Evolutionary conservation across 1,140 invertebrate genomes (phyloP), one percentile per base, ranked within the genome.

Genomic region (Apolygus lucorum): DNA sequence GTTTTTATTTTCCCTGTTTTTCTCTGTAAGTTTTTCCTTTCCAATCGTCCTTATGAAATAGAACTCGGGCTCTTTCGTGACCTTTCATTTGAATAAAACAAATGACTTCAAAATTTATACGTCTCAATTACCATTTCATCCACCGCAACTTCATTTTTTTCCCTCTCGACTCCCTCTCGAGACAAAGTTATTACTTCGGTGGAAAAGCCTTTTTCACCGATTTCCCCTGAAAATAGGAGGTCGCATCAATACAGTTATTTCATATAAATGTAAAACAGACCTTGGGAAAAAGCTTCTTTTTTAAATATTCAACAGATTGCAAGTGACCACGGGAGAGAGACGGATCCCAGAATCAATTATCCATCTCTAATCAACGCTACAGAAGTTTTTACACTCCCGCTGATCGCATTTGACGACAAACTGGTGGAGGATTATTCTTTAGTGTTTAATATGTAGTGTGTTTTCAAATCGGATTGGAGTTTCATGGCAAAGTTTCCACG

Each of bases 201-300:
- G 17, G 17, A 42, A 42, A 42, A 42, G 17, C 34, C 17, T 42
- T 42, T 42, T 42, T 17, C 34, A 42, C 34, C 17, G 34, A 17
- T 42, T 42, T 42, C 34, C 34, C 34, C 4, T 42, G 34, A 42
- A 42, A 42, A 59, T 59, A 59, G 22, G n/a, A 59, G 22, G 54
- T 59, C 54, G 54, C 54, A 22, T 59, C 54, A 13, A 59, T 59
- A 59, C 54, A 59, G 54, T 59, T 25, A 65, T 66, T 67, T 67
- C 28, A 67, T 24, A 67, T 42, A 25, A 42, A 42, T 67, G 27
- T 42, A 67, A 17, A 28, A 64, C 13, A 28, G 27, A 22, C 13
- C 29, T 14, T 1, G 49, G 68, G 21, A 24, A n/a, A 59, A n/a
- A 21, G 1, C 1, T 34, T 49, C 28, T 52, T 26, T 67, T 67